Conservation (phyloP, 2,113 vertebrate genomes). For the Tylochromis polylepis region DNA sequence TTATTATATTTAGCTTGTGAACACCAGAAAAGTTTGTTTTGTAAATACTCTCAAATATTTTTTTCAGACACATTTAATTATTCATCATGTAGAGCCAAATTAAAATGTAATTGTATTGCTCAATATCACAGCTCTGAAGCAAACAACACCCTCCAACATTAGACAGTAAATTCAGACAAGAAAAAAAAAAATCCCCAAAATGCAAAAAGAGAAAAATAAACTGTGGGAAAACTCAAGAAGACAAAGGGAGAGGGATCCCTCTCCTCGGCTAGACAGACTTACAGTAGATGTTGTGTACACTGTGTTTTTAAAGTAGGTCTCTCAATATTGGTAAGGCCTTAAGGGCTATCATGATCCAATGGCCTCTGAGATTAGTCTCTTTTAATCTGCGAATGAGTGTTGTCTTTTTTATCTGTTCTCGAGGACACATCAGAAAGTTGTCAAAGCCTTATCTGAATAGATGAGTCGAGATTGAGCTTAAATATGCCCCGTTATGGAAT, state of each 20-base stretch:
- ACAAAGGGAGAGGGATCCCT: not conserved
- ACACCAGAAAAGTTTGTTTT: not conserved
- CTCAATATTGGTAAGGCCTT: not conserved
- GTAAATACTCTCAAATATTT: not conserved
- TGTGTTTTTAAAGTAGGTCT: not conserved
- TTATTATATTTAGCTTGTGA: not conserved
- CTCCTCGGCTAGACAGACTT: not conserved
- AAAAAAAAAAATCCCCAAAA: not conserved
- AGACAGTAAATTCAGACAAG: not conserved
- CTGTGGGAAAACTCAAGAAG: not conserved
- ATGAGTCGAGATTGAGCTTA: not conserved
- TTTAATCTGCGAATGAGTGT: not conserved
- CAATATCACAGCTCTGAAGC: not conserved
- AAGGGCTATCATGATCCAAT: not conserved
- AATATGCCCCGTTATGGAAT: not conserved
- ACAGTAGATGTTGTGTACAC: not conserved
- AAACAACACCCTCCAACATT: not conserved
- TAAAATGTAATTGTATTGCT: not conserved
- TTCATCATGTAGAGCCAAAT: not conserved
- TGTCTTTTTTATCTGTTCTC: not conserved
- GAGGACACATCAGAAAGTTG: not conserved
- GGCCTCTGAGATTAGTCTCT: not conserved
- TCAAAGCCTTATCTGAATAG: not conserved
- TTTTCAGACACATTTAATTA: not conserved
- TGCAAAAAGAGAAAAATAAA: not conserved